Evolutionary conservation across 2,797 vertebrate species (phyloP).

Genomic region (Psittacula derbiana): DNA sequence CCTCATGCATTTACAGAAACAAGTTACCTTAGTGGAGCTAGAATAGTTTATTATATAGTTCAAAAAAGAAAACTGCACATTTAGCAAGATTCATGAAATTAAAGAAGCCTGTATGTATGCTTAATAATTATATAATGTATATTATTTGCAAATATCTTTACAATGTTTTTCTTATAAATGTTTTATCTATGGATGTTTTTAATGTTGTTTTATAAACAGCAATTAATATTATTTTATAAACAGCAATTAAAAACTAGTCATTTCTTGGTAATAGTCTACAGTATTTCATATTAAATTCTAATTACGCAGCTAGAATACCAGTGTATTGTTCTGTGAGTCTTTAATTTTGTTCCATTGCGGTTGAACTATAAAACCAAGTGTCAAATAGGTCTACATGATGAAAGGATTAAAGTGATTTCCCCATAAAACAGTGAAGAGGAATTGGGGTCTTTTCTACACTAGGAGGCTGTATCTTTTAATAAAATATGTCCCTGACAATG

Average conservation of each 20-base stretch:
- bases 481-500: not conserved
- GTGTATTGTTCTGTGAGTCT: not conserved
- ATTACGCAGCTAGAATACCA: not conserved
- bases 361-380: not conserved
- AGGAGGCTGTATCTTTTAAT: not conserved
- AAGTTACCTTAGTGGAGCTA: not conserved
- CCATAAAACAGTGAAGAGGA: not conserved
- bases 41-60: not conserved
- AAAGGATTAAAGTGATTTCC: not conserved
- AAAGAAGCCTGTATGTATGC: not conserved
- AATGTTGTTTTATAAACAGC: slow-evolving; percentile 36
- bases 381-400: not conserved
- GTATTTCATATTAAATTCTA: slow-evolving; percentile 10
- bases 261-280: not conserved
- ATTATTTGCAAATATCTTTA: not conserved
- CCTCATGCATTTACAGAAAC: not conserved
- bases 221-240: slow-evolving; percentile 49
- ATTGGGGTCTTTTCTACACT: not conserved
- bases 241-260: slow-evolving; percentile 26
- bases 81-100: slow-evolving; percentile 13
- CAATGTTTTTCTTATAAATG: not conserved
- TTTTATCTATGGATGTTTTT: not conserved
- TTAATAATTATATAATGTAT: not conserved
- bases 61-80: not conserved
- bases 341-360: not conserved